phyloP scores from a whole-genome alignment of 2,888 invertebrate species.

The Drosophila neotestacea region DNA sequence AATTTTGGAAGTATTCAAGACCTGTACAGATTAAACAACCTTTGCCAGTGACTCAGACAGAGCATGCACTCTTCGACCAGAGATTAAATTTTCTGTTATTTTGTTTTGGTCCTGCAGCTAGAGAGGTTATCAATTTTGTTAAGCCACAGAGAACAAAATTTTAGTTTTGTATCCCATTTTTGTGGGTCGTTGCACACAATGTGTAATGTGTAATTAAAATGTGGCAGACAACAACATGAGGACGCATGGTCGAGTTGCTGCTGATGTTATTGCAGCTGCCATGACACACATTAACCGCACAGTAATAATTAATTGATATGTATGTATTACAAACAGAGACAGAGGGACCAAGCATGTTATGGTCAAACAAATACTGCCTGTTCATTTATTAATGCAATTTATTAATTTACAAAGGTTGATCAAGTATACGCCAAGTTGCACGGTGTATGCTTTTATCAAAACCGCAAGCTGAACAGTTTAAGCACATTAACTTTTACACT shows the following conservation, averaged over 20 bases:
- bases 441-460: slow-evolving; percentile 2
- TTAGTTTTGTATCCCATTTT: slow-evolving; percentile 60
- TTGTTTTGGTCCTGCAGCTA: slow-evolving; percentile 21
- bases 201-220: slow-evolving; percentile 78
- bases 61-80: neutral
- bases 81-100: neutral
- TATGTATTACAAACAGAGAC: slow-evolving; percentile 62
- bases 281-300: slow-evolving; percentile 64
- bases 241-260: slow-evolving; percentile 26
- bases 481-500: slow-evolving; percentile 55
- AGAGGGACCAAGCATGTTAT: slow-evolving; percentile 5
- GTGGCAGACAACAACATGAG: slow-evolving; percentile 66
- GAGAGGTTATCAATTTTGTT: slow-evolving; percentile 37
- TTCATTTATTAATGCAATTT: slow-evolving; percentile 84
- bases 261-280: slow-evolving; percentile 41
- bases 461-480: slow-evolving; percentile 40
- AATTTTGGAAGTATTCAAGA: neutral
- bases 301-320: slow-evolving; percentile 82
- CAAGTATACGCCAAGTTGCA: slow-evolving; percentile 49
- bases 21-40: neutral
- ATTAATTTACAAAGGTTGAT: slow-evolving; percentile 77
- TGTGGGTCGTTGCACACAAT: slow-evolving; percentile 44
- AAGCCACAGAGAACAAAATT: slow-evolving; percentile 60
- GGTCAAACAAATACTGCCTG: slow-evolving; percentile 42
- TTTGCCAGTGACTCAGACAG: neutral